A percentile compares a stretch with the other conserved stretches of the same genome.
Conservation (phyloP, 1,140 invertebrate genomes). For the Dreissena polymorpha region DNA sequence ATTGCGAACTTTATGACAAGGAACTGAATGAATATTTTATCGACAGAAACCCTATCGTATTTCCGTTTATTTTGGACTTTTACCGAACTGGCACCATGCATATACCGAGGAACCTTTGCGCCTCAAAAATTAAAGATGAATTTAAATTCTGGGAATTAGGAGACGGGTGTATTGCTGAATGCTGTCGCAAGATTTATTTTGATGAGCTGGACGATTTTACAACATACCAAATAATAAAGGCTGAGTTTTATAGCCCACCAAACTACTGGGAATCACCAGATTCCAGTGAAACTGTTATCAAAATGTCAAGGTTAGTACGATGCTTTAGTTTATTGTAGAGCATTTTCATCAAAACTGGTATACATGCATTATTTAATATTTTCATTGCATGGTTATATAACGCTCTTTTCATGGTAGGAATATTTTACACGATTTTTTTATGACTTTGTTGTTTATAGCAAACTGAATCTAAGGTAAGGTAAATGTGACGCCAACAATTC, state of each 20-base stretch:
- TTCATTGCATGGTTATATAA: no score
- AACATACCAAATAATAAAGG: slow-evolving; percentile 43
- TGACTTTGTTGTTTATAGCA: no score
- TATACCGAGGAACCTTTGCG: slow-evolving; percentile 28
- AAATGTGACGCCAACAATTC: no score
- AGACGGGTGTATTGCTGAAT: slow-evolving; percentile 39
- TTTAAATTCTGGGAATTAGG: slow-evolving; percentile 36
- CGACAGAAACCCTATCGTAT: slow-evolving; percentile 45
- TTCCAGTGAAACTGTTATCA: background rate
- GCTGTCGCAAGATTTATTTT: slow-evolving; percentile 45
- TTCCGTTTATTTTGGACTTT: slow-evolving; percentile 38
- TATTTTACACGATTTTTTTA: no score
- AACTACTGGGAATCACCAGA: background rate
- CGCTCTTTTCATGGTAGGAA: no score
- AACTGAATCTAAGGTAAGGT: no score
- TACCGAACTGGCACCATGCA: slow-evolving; percentile 43
- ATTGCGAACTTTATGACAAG: slow-evolving; percentile 30
- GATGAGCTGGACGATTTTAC: slow-evolving; percentile 34
- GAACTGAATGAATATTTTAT: slow-evolving; percentile 29
- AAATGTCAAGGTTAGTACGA: background rate
- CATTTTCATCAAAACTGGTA: no score
- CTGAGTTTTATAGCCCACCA: slow-evolving; percentile 44
- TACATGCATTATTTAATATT: no score
- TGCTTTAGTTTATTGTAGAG: background rate
- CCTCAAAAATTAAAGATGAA: slow-evolving; percentile 26